Evolutionary conservation across 2,797 vertebrate species (phyloP).

Genomic region (Gymnoscopelus braueri): DNA sequence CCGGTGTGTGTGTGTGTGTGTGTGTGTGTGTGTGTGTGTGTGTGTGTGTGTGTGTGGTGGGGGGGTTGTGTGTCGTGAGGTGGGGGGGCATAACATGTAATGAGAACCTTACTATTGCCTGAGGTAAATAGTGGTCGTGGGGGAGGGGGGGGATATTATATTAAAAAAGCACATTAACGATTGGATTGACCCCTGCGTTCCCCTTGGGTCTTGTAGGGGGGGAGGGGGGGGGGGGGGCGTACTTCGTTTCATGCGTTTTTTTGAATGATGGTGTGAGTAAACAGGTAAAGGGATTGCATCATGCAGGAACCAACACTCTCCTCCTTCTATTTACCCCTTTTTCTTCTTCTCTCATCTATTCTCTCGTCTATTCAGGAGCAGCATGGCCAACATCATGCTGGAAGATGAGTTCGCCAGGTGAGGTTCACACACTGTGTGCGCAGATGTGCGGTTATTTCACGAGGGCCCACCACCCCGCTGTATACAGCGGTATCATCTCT

Average conservation of each 20-base stretch:
- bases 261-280: conserved; percentile 44
- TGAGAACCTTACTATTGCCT: conserved; percentile 37
- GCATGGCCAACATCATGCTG: conserved; percentile 23
- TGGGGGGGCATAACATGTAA: conserved; percentile 14
- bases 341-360: background rate
- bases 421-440: conserved; percentile 24
- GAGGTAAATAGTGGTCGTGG: conserved; percentile 27
- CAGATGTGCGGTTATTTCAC: background rate
- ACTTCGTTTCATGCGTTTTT: conserved; percentile 22
- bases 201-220: conserved; percentile 21
- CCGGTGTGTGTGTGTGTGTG: too few species aligned
- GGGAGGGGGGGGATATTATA: background rate
- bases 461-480: too few species aligned
- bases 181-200: conserved; percentile 40
- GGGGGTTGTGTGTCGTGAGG: too few species aligned
- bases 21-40: too few species aligned
- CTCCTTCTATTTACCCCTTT: conserved; percentile 16
- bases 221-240: background rate
- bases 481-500: too few species aligned
- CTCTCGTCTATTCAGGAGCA: conserved; percentile 7
- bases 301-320: conserved; percentile 34
- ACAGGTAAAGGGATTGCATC: conserved; percentile 39
- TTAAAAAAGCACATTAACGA: conserved; percentile 23
- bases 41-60: too few species aligned
- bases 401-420: conserved; percentile 33